Conservation (phyloP, 1,140 invertebrate species). For the Gryllus bimaculatus region DNA sequence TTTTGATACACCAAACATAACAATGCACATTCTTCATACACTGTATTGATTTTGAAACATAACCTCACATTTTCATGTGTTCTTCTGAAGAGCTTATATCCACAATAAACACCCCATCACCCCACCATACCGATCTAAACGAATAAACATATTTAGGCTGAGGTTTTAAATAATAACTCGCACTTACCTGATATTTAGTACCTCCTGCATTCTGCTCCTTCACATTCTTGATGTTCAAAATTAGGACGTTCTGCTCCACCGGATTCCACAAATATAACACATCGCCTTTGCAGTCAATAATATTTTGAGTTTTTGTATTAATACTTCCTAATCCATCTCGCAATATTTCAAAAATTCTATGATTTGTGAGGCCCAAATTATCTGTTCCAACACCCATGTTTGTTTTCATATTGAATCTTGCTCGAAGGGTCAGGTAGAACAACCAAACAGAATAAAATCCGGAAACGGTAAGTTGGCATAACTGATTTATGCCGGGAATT, state of each 20-base stretch:
- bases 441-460: neutral
- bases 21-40: no score
- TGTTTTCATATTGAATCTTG: neutral
- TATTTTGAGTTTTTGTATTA: neutral
- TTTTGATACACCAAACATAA: no score
- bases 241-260: neutral
- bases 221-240: neutral
- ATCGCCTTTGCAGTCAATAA: neutral
- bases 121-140: no score
- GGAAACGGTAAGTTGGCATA: neutral
- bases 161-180: no score
- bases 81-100: no score
- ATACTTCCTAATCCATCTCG: neutral
- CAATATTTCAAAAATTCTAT: neutral
- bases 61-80: no score
- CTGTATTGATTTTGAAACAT: no score
- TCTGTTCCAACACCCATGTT: neutral
- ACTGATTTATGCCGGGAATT: neutral
- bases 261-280: neutral
- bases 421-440: neutral
- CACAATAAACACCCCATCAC: no score
- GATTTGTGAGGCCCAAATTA: neutral
- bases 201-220: no score
- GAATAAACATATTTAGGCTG: no score
- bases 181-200: no score